phyloP scores from a whole-genome alignment of 30 jellyfish, hydroid and myxozoan species.

The Turritopsis dohrnii region DNA sequence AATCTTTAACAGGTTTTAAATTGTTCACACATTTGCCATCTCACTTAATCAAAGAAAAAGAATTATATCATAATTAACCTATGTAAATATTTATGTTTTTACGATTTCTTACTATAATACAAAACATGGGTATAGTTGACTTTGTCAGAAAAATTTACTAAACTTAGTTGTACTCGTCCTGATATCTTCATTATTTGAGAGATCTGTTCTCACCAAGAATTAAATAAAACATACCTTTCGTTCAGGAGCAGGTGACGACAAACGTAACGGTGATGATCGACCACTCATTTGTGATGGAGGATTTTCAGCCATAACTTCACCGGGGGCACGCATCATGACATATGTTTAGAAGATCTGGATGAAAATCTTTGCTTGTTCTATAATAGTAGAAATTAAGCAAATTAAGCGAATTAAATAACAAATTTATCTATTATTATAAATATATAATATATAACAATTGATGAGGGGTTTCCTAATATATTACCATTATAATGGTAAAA shows the following conservation, averaged over 20 bases:
- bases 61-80: background rate
- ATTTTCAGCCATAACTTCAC: slow-evolving; percentile 32
- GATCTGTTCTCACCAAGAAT: too few relatives aligned
- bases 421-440: too few relatives aligned
- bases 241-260: slow-evolving; percentile 8
- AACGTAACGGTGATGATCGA: slow-evolving; percentile 14
- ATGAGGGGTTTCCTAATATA: too few relatives aligned
- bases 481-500: too few relatives aligned
- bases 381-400: too few relatives aligned
- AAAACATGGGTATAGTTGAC: background rate
- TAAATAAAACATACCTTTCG: slow-evolving; percentile 1
- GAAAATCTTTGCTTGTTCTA: background rate
- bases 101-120: background rate
- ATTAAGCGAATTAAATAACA: too few relatives aligned
- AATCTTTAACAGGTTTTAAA: background rate
- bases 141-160: too few relatives aligned
- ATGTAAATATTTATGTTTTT: background rate
- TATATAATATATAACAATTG: too few relatives aligned
- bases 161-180: too few relatives aligned
- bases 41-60: background rate
- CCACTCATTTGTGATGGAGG: slow-evolving; percentile 19
- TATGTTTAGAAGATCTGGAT: background rate
- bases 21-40: too few relatives aligned
- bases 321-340: slow-evolving; percentile 22
- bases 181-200: too few relatives aligned